Conservation (phyloP, 2,888 invertebrate genomes). For the Nyleta sp. region DNA sequence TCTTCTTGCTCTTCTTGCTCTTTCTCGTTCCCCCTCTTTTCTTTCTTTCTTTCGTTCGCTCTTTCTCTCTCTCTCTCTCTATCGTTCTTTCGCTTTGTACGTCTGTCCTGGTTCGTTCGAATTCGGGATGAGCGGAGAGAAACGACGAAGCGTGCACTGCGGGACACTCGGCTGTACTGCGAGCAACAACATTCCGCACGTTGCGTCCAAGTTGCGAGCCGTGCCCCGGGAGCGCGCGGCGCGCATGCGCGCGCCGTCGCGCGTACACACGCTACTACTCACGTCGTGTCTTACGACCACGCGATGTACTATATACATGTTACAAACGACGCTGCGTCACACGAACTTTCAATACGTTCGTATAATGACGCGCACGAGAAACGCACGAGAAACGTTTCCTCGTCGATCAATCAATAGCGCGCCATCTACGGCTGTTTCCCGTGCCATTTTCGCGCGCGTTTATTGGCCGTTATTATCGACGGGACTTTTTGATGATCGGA, state of each 20-base stretch:
- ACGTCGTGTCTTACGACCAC: slow-evolving; percentile 73
- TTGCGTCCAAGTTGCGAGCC: slow-evolving; percentile 55
- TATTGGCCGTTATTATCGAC: neutral
- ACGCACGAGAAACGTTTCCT: slow-evolving; percentile 5
- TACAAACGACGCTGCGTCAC: slow-evolving; percentile 65
- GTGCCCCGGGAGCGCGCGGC: slow-evolving; percentile 41
- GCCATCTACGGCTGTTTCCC: neutral
- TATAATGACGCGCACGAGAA: slow-evolving; percentile 54
- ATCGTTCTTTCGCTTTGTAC: slow-evolving; percentile 16
- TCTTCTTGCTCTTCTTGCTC: neutral
- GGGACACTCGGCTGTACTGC: slow-evolving; percentile 78
- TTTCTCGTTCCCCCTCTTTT: slow-evolving; percentile 1
- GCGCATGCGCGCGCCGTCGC: slow-evolving; percentile 68
- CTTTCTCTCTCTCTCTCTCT: slow-evolving; percentile 5
- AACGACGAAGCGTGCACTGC: slow-evolving; percentile 72
- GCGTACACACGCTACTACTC: slow-evolving; percentile 82
- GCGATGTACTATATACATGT: slow-evolving; percentile 59
- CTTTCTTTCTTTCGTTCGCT: neutral
- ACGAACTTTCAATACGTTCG: slow-evolving; percentile 58
- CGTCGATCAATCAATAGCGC: neutral
- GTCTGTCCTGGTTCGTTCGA: slow-evolving; percentile 21
- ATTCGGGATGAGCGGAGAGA: slow-evolving; percentile 2
- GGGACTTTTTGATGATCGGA: no score
- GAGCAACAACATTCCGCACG: slow-evolving; percentile 59
- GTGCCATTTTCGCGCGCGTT: neutral